These are phyloP conservation scores for Bubalus kerabau DNA, from an alignment of 2,113 vertebrate genomes.

Conservation along the genomic window DNA sequence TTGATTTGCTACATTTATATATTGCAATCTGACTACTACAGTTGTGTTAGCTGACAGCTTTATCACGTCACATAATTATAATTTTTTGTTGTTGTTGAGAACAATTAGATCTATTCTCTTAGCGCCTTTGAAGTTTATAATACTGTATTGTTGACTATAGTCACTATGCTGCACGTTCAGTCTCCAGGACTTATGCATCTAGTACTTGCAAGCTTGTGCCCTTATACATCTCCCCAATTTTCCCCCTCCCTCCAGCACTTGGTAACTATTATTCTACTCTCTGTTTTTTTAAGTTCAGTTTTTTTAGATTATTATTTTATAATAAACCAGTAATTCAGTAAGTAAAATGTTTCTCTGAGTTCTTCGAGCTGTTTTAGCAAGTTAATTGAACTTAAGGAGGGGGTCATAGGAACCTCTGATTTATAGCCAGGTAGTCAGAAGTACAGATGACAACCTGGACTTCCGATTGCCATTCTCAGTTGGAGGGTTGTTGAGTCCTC, in stretches of 20 bases:
- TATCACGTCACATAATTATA: not conserved
- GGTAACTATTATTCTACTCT: not conserved
- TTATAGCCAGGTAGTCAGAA: not conserved
- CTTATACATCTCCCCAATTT: not conserved
- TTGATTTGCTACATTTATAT: not conserved
- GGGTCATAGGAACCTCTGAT: not conserved
- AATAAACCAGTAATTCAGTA: not conserved
- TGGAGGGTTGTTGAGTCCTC: not conserved
- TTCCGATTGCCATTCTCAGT: not conserved
- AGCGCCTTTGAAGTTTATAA: not conserved
- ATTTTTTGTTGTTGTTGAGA: not conserved
- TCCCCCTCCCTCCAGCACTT: not conserved
- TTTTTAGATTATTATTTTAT: not conserved
- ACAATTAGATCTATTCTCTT: not conserved
- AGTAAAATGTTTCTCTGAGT: not conserved
- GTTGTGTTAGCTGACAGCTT: not conserved
- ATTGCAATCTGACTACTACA: not conserved
- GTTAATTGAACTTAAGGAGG: not conserved
- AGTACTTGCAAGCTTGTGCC: not conserved
- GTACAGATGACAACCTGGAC: not conserved
- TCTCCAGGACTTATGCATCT: not conserved
- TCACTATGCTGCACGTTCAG: not conserved
- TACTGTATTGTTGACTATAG: not conserved
- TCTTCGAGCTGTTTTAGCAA: not conserved
- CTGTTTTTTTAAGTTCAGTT: not conserved